Evolutionary conservation across 1,140 invertebrate species (phyloP).

Genomic region (Hycleus phaleratus): DNA sequence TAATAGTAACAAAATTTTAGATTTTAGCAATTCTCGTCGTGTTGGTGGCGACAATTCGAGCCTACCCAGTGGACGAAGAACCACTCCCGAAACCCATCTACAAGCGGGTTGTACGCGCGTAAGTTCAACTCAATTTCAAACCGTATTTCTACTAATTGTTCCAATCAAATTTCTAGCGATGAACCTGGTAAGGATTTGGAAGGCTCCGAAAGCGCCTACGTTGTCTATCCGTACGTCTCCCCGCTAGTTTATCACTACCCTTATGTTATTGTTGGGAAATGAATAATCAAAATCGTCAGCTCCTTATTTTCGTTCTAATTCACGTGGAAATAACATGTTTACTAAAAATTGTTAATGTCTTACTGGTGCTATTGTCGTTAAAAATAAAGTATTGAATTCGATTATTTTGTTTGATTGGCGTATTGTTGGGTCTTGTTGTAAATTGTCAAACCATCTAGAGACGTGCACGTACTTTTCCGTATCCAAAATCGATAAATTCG

Average conservation of each 20-base stretch:
- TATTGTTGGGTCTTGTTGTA: conserved; percentile 52
- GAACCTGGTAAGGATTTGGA: conserved; percentile 9
- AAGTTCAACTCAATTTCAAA: background rate
- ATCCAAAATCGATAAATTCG: conserved; percentile 46
- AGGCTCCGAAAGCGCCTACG: conserved; percentile 9
- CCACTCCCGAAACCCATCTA: background rate
- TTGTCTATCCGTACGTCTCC: conserved; percentile 9
- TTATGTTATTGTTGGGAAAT: conserved; percentile 8
- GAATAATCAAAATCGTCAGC: background rate
- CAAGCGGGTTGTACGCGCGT: too few species aligned
- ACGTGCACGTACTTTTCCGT: conserved; percentile 55
- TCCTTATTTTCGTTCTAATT: background rate
- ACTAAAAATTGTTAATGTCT: conserved; percentile 32
- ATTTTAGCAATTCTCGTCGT: background rate
- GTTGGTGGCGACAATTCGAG: background rate
- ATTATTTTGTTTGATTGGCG: conserved; percentile 49
- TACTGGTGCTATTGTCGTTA: conserved; percentile 42
- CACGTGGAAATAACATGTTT: background rate
- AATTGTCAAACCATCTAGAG: conserved; percentile 59
- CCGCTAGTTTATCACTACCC: conserved; percentile 13
- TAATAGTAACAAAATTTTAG: background rate
- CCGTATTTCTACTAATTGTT: background rate
- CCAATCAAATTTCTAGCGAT: background rate
- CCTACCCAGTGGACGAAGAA: background rate
- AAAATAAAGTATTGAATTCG: conserved; percentile 49